A percentile compares a stretch with the other conserved stretches of the same genome.
Evolutionary conservation across 2,888 invertebrate genomes (phyloP).

Genomic region (Brachylomia viminalis): DNA sequence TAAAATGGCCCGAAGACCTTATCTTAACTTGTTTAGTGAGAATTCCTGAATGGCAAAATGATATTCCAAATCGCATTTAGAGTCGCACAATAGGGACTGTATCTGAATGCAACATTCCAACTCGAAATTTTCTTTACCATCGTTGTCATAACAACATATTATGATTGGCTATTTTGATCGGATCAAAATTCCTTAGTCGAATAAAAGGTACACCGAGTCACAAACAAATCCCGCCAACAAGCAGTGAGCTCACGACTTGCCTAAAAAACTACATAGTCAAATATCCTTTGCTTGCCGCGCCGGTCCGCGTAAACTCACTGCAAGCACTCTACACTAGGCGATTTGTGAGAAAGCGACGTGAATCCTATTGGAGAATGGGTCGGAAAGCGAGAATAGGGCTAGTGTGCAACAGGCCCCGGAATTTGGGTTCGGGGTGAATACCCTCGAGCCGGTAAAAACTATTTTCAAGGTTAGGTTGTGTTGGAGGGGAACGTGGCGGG

Average conservation of each 20-base stretch:
- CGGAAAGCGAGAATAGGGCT: slow-evolving; percentile 74
- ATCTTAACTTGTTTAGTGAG: not conserved
- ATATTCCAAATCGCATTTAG: slow-evolving; percentile 1
- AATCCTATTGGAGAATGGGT: slow-evolving; percentile 80
- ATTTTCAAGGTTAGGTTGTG: slow-evolving; percentile 89
- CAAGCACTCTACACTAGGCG: slow-evolving; percentile 75
- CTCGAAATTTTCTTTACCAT: slow-evolving; percentile 24
- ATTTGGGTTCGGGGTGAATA: slow-evolving; percentile 90
- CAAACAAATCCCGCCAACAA: slow-evolving; percentile 83
- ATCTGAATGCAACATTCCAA: slow-evolving; percentile 21
- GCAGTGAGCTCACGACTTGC: slow-evolving; percentile 82
- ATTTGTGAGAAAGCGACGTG: slow-evolving; percentile 67
- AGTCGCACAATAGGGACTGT: not conserved
- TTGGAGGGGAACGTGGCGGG: slow-evolving; percentile 88
- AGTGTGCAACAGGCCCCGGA: slow-evolving; percentile 86
- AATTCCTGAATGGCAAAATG: slow-evolving; percentile 1
- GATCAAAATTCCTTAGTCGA: slow-evolving; percentile 79
- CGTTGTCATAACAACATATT: slow-evolving; percentile 64
- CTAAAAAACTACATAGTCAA: slow-evolving; percentile 88
- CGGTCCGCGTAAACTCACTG: slow-evolving; percentile 83
- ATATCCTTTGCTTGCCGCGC: slow-evolving; percentile 86
- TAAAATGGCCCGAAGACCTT: not conserved
- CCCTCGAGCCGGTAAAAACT: slow-evolving; percentile 90
- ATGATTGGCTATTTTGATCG: slow-evolving; percentile 76
- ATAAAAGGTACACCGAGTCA: slow-evolving; percentile 78